Conservation (phyloP, 30 jellyfish, hydroid and myxozoan genomes). For the Mastigias papua region DNA sequence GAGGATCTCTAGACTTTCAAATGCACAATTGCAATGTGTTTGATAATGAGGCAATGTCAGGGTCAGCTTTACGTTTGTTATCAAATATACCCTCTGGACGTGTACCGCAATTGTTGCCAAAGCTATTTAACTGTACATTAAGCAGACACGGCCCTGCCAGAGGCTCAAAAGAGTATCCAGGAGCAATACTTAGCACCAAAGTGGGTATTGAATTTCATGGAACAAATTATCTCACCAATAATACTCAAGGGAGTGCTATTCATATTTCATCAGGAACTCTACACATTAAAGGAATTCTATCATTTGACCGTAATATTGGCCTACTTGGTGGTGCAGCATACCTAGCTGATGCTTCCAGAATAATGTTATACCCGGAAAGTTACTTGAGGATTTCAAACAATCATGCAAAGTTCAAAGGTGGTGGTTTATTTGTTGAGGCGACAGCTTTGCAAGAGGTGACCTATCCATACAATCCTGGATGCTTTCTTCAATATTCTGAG, state of each 20-base stretch:
- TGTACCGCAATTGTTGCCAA: constrained; percentile 51
- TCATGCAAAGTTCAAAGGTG: constrained; percentile 76
- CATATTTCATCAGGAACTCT: constrained; percentile 55
- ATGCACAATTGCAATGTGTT: constrained; percentile 31
- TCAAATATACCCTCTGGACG: constrained; percentile 54
- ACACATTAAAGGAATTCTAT: constrained; percentile 47
- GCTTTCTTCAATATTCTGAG: constrained; percentile 68
- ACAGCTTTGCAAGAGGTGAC: constrained; percentile 55
- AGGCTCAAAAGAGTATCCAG: constrained; percentile 70
- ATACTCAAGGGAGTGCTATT: constrained; percentile 69
- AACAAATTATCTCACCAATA: background rate
- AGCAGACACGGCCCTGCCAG: constrained; percentile 33
- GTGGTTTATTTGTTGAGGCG: constrained; percentile 71
- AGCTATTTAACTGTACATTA: constrained; percentile 18
- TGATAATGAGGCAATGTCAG: constrained; percentile 66
- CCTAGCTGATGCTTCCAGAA: constrained; percentile 51
- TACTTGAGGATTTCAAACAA: constrained; percentile 26
- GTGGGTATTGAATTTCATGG: constrained; percentile 60
- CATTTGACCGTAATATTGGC: constrained; percentile 29
- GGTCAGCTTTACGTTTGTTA: constrained; percentile 65
- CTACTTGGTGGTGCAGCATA: constrained; percentile 64
- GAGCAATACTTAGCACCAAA: constrained; percentile 67
- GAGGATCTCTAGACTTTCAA: constrained; percentile 35
- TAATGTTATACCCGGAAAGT: constrained; percentile 49
- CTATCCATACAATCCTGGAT: constrained; percentile 81